Conservation (phyloP, 1,140 invertebrate species). For the Temnothorax curvispinosus region DNA sequence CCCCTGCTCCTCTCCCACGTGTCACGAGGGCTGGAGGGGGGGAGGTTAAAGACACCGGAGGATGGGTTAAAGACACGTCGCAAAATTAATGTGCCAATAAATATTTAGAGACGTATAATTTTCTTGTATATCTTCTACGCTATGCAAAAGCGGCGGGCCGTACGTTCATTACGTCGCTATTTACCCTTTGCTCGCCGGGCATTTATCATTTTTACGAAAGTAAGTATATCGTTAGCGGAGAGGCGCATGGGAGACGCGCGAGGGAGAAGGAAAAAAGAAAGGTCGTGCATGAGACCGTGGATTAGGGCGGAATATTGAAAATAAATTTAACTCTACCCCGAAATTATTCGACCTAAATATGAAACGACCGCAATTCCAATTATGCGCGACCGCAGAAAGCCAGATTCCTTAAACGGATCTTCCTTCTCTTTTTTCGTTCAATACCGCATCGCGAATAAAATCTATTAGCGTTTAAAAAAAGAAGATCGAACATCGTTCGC, state of each 20-base stretch:
- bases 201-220: conserved; percentile 71
- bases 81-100: conserved; percentile 67
- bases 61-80: conserved; percentile 12
- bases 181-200: conserved; percentile 62
- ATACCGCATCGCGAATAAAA: conserved; percentile 9
- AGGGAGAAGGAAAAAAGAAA: background rate
- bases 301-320: conserved; percentile 41
- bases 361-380: background rate
- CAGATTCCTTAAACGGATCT: background rate
- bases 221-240: conserved; percentile 11
- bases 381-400: background rate
- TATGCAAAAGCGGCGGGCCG: conserved; percentile 25
- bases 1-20: background rate
- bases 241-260: background rate
- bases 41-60: background rate
- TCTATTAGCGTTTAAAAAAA: background rate
- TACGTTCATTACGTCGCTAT: conserved; percentile 65
- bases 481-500: background rate
- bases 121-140: conserved; percentile 48
- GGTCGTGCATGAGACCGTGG: background rate
- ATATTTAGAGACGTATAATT: conserved; percentile 65
- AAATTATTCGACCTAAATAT: conserved; percentile 33
- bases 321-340: conserved; percentile 28
- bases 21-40: background rate
- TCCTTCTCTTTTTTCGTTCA: background rate